These are phyloP conservation scores for Adoxophyes honmai DNA, from an alignment of 1,140 invertebrate species.

Conservation along the genomic window DNA sequence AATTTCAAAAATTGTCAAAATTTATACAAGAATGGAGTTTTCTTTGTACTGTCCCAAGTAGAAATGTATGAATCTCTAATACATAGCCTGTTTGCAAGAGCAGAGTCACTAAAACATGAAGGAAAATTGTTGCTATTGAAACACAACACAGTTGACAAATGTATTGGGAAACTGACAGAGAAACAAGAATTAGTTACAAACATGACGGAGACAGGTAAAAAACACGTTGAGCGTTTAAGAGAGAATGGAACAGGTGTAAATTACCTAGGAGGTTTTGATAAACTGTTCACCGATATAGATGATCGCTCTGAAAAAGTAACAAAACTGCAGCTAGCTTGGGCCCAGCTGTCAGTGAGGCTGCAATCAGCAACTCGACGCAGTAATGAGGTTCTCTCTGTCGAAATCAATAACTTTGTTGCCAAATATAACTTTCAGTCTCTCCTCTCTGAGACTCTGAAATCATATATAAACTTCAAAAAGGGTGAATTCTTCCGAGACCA, in stretches of 20 bases:
- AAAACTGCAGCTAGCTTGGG: conserved; percentile 62
- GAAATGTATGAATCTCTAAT: conserved; percentile 63
- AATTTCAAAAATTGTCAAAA: conserved; percentile 64
- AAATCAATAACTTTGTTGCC: conserved; percentile 57
- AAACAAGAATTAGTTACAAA: conserved; percentile 52
- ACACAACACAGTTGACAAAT: conserved; percentile 66
- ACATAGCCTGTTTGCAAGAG: conserved; percentile 55
- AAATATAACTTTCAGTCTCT: conserved; percentile 56
- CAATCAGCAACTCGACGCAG: conserved; percentile 65
- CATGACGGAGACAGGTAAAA: conserved; percentile 51
- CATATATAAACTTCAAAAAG: conserved; percentile 48
- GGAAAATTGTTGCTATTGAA: conserved; percentile 59
- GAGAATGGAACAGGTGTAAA: conserved; percentile 46
- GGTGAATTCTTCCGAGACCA: conserved; percentile 48
- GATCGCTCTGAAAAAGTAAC: conserved; percentile 50
- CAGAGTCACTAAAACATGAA: conserved; percentile 62
- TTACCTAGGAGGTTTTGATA: conserved; percentile 55
- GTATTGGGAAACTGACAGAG: conserved; percentile 56
- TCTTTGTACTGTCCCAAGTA: conserved; percentile 68
- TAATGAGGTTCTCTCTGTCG: conserved; percentile 54
- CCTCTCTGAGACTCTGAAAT: conserved; percentile 51
- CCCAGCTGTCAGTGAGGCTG: conserved; percentile 53
- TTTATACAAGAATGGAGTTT: conserved; percentile 59
- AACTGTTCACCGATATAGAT: conserved; percentile 56
- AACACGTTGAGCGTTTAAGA: conserved; percentile 50